Evolutionary conservation across 2,113 vertebrate species (phyloP).

Genomic region (Riparia riparia): DNA sequence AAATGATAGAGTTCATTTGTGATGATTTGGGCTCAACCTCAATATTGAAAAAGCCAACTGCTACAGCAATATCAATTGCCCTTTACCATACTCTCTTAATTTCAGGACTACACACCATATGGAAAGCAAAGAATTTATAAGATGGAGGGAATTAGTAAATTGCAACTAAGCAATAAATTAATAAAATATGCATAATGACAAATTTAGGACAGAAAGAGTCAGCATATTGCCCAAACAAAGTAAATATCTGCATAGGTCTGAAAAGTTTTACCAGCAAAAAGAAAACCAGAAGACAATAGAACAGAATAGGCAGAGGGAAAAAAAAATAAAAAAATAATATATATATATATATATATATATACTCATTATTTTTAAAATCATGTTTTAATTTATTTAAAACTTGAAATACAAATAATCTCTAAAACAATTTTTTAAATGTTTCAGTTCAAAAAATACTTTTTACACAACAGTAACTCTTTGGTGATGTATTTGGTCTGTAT

Average conservation of each 20-base stretch:
- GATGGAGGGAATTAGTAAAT: background rate
- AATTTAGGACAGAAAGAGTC: background rate
- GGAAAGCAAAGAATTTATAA: background rate
- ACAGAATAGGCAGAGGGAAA: rapidly evolving
- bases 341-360: too few species aligned
- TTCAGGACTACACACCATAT: background rate
- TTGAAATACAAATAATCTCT: background rate
- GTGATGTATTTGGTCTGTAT: background rate
- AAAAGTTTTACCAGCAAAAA: background rate
- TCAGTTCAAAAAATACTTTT: background rate
- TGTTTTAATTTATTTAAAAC: background rate
- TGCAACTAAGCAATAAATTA: background rate
- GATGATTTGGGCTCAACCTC: background rate
- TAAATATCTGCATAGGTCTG: background rate
- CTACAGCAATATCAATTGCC: background rate
- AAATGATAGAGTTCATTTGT: background rate
- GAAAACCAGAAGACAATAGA: background rate
- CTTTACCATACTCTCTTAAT: background rate
- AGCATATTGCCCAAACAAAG: background rate
- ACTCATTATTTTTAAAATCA: background rate
- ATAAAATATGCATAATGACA: background rate
- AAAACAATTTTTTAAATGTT: background rate
- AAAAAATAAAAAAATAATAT: too few species aligned
- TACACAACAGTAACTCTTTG: background rate
- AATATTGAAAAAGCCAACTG: background rate